These are phyloP conservation scores for Equus quagga DNA, from an alignment of 2,113 vertebrate species.

Conservation along the genomic window DNA sequence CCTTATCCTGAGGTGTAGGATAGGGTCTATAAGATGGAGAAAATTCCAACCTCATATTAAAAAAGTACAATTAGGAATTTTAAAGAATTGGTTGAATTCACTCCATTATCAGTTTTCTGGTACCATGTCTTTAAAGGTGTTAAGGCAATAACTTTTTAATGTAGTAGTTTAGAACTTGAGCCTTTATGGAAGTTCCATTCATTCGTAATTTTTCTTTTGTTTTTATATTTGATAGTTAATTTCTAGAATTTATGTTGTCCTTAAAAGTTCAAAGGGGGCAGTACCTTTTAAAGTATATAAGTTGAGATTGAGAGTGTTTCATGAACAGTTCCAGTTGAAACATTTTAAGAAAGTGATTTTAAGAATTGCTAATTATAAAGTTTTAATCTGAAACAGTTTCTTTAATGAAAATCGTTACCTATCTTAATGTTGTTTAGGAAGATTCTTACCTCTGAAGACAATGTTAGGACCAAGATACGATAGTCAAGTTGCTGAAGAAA, in stretches of 20 bases:
- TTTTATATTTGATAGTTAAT: constrained; percentile 12
- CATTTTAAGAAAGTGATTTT: constrained; percentile 54
- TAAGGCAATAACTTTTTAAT: constrained; percentile 13
- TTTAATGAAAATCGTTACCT: constrained; percentile 66
- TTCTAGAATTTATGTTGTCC: constrained; percentile 38
- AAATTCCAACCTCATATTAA: background rate
- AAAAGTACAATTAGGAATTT: background rate
- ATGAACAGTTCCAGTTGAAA: constrained; percentile 49
- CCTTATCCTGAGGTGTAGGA: background rate
- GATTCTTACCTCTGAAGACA: constrained; percentile 99
- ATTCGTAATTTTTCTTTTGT: constrained; percentile 52
- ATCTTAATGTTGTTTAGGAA: constrained; percentile 87
- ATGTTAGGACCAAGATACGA: constrained; percentile 98
- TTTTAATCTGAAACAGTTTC: constrained; percentile 54
- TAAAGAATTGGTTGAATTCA: constrained; percentile 47
- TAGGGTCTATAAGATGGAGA: background rate
- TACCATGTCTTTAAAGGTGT: background rate
- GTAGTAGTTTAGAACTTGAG: constrained; percentile 16
- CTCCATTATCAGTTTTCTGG: background rate
- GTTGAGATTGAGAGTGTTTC: constrained; percentile 39
- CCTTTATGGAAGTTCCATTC: constrained; percentile 17
- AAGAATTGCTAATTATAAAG: constrained; percentile 16
- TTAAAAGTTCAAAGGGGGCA: background rate
- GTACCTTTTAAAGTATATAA: constrained; percentile 16
- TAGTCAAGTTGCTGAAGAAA: constrained; percentile 96